Base-by-base conservation (phyloP, 2,113 vertebrate species). In the Nyctereutes procyonoides region DNA sequence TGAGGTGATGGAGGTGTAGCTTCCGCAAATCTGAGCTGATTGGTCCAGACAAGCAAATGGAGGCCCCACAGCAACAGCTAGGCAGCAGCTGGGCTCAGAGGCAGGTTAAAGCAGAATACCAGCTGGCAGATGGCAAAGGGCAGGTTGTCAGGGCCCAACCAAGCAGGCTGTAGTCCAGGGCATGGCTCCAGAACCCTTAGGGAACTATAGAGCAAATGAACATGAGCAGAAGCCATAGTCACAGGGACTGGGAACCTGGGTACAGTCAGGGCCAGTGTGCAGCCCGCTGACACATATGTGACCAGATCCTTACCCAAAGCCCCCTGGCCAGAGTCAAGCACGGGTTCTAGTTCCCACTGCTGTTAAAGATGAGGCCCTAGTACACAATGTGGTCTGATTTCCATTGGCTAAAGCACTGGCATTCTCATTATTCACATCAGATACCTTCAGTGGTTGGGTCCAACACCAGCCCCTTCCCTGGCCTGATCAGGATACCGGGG, bases 11-110 rank as follows among this genome's bases (percentile, higher is more conserved):
- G 14, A 30, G 51, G 30, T 58, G 28, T 58, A 60, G 43, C 88
- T 97, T 93, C 89, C 16, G 12, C 88, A 35, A 15, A 48, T 92
- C 92, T 97, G 98, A 96, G 30, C 97, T 98, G 93, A 97, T 96
- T 94, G 95, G 83, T 89, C 92, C 81, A 63, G 96, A 95, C 92
- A 95, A 91, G 89, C 82, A 1, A 88, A 86, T 53, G 92, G 77
- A 93, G 77, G 48, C 91, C 67, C 48, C 65, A n/a, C 63, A 53
- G 86, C 94, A 93, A 89, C 97, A 96, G 90, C 92, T 63, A 86
- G 91, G 76, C 14, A 9, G 95, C 96, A 97, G 96, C 95, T 97
- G 93, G 90, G 90, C 80, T 80, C 51, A 15, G 89, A 71, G 92
- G 48, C 97, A 96, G 95, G 92, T 96, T 97, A 89, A 90, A 98